A percentile compares a stretch with the other conserved stretches of the same genome.
Evolutionary conservation across 2,888 invertebrate species (phyloP).

Genomic region (Alcis repandata): DNA sequence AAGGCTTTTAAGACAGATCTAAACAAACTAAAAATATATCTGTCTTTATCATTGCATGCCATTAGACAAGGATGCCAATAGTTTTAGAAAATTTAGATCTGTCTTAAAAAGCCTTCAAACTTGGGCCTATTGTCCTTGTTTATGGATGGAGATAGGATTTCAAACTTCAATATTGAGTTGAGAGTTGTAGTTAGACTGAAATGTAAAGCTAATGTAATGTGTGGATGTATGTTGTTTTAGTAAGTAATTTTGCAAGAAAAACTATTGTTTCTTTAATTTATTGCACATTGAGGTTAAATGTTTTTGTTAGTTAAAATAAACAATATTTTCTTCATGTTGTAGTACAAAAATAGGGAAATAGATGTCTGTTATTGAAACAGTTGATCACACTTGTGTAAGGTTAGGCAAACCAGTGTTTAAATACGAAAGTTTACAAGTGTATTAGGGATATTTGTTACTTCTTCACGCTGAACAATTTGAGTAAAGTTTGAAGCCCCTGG

Average conservation of each 20-base stretch:
- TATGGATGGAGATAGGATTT: slow-evolving; percentile 54
- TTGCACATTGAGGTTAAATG: slow-evolving; percentile 20
- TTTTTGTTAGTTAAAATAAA: slow-evolving; percentile 7
- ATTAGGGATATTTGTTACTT: too few species aligned
- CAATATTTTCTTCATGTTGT: slow-evolving; percentile 3
- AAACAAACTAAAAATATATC: too few species aligned
- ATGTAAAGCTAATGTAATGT: not conserved
- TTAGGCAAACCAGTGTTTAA: too few species aligned
- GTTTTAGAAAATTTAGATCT: too few species aligned
- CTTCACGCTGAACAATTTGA: too few species aligned
- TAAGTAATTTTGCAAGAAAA: slow-evolving; percentile 40
- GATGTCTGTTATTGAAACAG: not conserved
- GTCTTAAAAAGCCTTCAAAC: too few species aligned
- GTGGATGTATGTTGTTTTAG: slow-evolving; percentile 35
- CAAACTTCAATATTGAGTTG: slow-evolving; percentile 39
- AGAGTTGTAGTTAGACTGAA: slow-evolving; percentile 44
- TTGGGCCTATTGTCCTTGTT: slow-evolving; percentile 69
- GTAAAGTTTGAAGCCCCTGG: too few species aligned
- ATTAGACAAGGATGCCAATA: too few species aligned
- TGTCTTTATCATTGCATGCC: too few species aligned
- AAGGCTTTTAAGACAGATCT: too few species aligned
- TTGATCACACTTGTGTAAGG: not conserved
- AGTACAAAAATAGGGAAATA: slow-evolving; percentile 5
- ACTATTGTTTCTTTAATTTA: slow-evolving; percentile 38
- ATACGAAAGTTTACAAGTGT: too few species aligned